These are phyloP conservation scores for Amia ocellicauda DNA, from an alignment of 2,113 vertebrate genomes.

Conservation along the genomic window DNA sequence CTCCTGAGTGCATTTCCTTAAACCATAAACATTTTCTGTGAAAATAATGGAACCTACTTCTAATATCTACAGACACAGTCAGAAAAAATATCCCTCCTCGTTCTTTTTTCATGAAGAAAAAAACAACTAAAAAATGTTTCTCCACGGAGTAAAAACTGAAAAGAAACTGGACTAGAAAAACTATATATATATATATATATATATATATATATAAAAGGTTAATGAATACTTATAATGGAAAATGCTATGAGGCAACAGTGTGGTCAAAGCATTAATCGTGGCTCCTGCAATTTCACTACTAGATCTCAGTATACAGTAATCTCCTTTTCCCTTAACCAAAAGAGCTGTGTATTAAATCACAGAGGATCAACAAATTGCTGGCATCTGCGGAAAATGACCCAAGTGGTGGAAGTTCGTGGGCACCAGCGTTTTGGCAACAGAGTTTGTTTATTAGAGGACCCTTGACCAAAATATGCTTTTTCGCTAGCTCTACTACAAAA, in stretches of 20 bases:
- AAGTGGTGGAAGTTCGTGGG: constrained; percentile 12
- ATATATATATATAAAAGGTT: constrained; percentile 20
- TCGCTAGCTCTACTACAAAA: not conserved
- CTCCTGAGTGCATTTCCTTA: too few relatives aligned
- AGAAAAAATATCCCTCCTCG: too few relatives aligned
- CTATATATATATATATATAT: too few relatives aligned
- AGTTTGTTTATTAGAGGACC: constrained; percentile 19
- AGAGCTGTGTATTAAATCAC: constrained; percentile 22
- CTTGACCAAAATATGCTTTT: constrained; percentile 22
- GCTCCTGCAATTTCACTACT: constrained; percentile 27
- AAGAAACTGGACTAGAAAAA: not conserved
- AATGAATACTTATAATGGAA: constrained; percentile 43
- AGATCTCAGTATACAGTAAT: constrained; percentile 22
- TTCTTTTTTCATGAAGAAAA: too few relatives aligned
- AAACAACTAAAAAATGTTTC: not conserved
- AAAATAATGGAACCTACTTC: too few relatives aligned
- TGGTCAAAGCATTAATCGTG: constrained; percentile 28
- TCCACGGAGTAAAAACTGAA: not conserved
- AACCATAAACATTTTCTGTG: too few relatives aligned
- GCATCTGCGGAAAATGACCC: constrained; percentile 36
- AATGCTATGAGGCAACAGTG: constrained; percentile 28
- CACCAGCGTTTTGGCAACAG: constrained; percentile 1
- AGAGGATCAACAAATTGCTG: constrained; percentile 37
- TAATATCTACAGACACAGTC: too few relatives aligned
- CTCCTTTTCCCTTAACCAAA: constrained; percentile 24